Base-by-base conservation (phyloP, 1,140 invertebrate genomes). In the Penaeus chinensis region DNA sequence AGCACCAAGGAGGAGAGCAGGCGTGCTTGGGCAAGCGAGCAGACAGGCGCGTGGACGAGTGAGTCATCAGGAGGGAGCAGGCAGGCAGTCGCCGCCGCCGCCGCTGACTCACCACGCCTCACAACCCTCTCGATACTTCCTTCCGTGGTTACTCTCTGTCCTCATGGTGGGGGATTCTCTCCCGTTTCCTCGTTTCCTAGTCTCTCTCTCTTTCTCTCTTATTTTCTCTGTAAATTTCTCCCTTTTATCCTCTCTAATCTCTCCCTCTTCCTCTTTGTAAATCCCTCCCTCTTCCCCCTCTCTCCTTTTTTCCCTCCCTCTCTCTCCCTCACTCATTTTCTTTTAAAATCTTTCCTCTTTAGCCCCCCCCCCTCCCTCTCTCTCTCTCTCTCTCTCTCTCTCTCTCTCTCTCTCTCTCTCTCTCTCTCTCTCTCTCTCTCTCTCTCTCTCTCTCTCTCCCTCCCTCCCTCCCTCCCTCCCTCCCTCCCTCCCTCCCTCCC, bases 351-450 rank as follows among this genome's bases (percentile, higher is more conserved):
- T 79, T 19, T 42, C 37, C n/a, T 2, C 16, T 42, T 1, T n/a
- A 7, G 4, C 47, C 16, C 1, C 54, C 19, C 2, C 19, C 16
- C 7, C 47, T 18, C 18, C 3, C 13, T 19, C 16, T 18, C 32
- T 79, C 54, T 20, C 42, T 47, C 42, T 54, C 37, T 79, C 54
- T n/a, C 54, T 20, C 37, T 79, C 54, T 42, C 42, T 79, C 54
- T 54, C 37, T n/a, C 54, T 47, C 54, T 79, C 54, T 79, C 62
- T 62, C 24, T 81, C 79, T 62, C 22, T 81, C 79, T 61, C 79
- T 81, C 37, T 61, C 79, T 81, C 37, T 32, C 79, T 61, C 62
- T 61, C 27, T 24, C 19, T 80, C 54, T 47, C 54, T 80, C 78
- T 42, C 37, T 42, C 37, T 42, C 37, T 42, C 37, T 42, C 37